Evolutionary conservation across 2,888 invertebrate genomes (phyloP), one percentile per base, ranked within the genome.

Genomic region (Liodrosophila aerea): DNA sequence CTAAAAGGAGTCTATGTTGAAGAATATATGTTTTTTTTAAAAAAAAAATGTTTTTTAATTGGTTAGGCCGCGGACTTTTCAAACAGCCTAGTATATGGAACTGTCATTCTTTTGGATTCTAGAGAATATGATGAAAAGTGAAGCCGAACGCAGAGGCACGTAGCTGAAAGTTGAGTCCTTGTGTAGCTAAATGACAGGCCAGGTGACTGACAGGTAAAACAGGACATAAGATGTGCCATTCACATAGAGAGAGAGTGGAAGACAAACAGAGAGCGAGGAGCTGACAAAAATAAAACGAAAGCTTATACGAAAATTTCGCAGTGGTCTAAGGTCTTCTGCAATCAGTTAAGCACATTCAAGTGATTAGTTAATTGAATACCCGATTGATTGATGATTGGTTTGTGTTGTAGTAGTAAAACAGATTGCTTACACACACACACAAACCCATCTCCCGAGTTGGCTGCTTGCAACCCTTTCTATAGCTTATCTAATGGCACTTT

Each of bases 331-430:
- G 15, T 40, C 37, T 39, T 4, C 11, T 31, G 39, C 37, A 54
- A 64, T 64, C 54, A 41, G 60, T 44, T 65, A 15, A 56, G 51
- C 49, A 61, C 34, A 64, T 43, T 69, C 50, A 11, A 46, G 61
- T 57, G 43, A 62, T 65, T 53, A 43, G 53, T 54, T 54, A 65
- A 69, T 65, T 69, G 54, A 69, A 51, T 57, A 53, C 61, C 22
- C 47, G 8, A 22, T 68, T 69, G 69, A 69, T 65, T 65, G 52
- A 69, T 69, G 46, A 46, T 33, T 64, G 45, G 22, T 7, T 22
- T 22, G 22, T n/a, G 22, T 16, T 37, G 30, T n/a, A n/a, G 33
- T 50, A 22, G 9, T 18, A 51, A 51, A 52, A 34, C 33, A 31
- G 64, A 49, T 56, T 54, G 44, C 18, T 36, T 13, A 15, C 51